Evolutionary conservation across 2,888 invertebrate species (phyloP).

Genomic region (Frankliniella fusca): DNA sequence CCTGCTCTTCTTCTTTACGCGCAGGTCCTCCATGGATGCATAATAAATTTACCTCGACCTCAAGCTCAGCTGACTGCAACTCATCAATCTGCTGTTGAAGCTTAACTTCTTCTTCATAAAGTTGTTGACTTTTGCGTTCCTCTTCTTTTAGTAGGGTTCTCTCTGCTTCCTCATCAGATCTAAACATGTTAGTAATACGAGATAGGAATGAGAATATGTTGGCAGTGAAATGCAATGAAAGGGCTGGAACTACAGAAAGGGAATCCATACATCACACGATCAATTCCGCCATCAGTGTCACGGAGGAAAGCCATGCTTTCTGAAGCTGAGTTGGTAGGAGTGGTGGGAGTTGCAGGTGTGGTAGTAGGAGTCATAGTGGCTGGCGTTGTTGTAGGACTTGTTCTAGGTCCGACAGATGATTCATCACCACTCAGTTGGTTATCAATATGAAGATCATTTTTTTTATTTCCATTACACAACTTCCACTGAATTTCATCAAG

Average conservation of each 20-base stretch:
- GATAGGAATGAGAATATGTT: no score
- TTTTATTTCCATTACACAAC: neutral
- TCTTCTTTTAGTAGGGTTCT: conserved; percentile 53
- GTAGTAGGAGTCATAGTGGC: neutral
- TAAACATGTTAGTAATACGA: neutral
- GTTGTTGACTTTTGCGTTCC: conserved; percentile 58
- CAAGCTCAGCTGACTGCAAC: conserved; percentile 66
- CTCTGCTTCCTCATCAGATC: conserved; percentile 12
- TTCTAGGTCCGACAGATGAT: neutral
- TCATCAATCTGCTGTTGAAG: conserved; percentile 72
- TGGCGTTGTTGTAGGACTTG: neutral
- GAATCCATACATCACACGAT: neutral
- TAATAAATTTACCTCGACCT: conserved; percentile 54
- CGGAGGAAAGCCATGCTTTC: neutral
- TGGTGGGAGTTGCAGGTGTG: neutral
- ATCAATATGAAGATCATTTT: neutral
- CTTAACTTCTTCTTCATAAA: conserved; percentile 72
- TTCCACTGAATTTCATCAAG: neutral
- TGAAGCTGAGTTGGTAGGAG: neutral
- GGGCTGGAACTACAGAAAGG: neutral
- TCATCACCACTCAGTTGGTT: neutral
- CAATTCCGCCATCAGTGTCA: neutral
- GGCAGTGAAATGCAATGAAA: no score
- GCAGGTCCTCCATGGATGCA: no score
- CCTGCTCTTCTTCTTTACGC: no score